Base-by-base conservation (phyloP, 2,797 vertebrate genomes). In the Tauraco hartlaubi region DNA sequence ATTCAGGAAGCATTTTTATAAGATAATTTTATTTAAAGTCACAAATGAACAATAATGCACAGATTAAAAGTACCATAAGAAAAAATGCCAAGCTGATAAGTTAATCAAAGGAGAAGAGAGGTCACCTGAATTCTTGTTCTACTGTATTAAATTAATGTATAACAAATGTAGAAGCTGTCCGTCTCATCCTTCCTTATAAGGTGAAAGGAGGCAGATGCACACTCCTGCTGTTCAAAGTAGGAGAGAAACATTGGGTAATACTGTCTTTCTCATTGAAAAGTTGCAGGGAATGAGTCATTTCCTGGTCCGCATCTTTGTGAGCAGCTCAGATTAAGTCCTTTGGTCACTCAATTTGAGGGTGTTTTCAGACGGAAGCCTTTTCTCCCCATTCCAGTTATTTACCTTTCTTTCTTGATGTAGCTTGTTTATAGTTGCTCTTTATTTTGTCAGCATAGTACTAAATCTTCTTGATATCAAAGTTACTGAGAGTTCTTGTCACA, bases 221-320 rank as follows among this genome's bases (percentile, higher is more conserved):
- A 33, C 9, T 67, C 39, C 28, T 73, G 21, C n/a, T 88, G 44
- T 63, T 69, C 49, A 77, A 48, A 55, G 19, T 5, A 51, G 51
- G 35, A 26, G 43, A 80, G 18, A 67, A 76, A 55, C 6, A 12
- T 37, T 13, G 7, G 8, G 15, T 49, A 69, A 35, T 11, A 23
- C 7, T 29, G 7, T 37, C 23, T 18, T 85, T 72, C 18, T 39
- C 11, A 44, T 18, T 44, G 61, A 71, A 73, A 77, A 51, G 5
- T 0, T 78, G 11, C 4, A 4, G 6, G 7, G 29, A 54, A 55
- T 55, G 28, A 48, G 4, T 56, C 0, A 52, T 74, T 80, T 63
- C 31, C 37, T 51, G 9, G 15, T 3, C 22, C 37, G 16, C 9
- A 8, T 44, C 35, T 62, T 55, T 61, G 25, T 63, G 2, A 93